Evolutionary conservation across 2,888 invertebrate species (phyloP), one percentile per base, ranked within the genome.

Genomic region (Parnassius smintheus): DNA sequence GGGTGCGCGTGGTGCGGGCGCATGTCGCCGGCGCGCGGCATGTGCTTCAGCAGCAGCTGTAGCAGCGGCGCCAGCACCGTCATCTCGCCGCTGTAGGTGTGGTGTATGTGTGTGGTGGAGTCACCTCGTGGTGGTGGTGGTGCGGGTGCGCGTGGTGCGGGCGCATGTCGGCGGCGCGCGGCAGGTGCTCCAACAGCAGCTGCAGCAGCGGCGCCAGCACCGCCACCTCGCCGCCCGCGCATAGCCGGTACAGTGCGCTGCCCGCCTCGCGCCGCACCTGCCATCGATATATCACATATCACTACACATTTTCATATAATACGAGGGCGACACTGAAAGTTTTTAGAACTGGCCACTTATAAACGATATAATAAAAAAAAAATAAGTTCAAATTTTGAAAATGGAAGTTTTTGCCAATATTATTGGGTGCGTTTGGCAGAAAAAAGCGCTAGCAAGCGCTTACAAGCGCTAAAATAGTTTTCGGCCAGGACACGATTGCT

Each of bases 251-350:
- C n/a, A 98, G 92, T 0, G 98, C 98, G 59, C 97, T 96, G 82
- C 98, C 98, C 0, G 97, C 97, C 83, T 98, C 98, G 60, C 97
- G 94, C 13, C 98, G 93, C 0, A 98, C 97, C 70, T 96, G 46
- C 11, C 12, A 22, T 53, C 49, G 4, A 8, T 13, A 44, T 2
- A 18, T 8, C 11, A 2, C 0, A 2, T 44, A 44, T 9, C 44
- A 44, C 44, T 44, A 11, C 7, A 9, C 44, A 0, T 35, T 35
- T 35, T 35, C 35, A 35, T 35, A 35, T 25, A 7, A 2, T 25
- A 18, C 18, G 18, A 18, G 18, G 18, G 18, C 18, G 18, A 18
- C 18, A 18, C 18, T 18, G 18, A 18, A 18, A 18, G 18, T 18
- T 18, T 18, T 18, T 18, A 18, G 18, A 18, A 18, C 18, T 18